These are phyloP conservation scores for Epizoanthus ramosus DNA, from an alignment of 92 coral and sea anemone species.

Conservation along the genomic window DNA sequence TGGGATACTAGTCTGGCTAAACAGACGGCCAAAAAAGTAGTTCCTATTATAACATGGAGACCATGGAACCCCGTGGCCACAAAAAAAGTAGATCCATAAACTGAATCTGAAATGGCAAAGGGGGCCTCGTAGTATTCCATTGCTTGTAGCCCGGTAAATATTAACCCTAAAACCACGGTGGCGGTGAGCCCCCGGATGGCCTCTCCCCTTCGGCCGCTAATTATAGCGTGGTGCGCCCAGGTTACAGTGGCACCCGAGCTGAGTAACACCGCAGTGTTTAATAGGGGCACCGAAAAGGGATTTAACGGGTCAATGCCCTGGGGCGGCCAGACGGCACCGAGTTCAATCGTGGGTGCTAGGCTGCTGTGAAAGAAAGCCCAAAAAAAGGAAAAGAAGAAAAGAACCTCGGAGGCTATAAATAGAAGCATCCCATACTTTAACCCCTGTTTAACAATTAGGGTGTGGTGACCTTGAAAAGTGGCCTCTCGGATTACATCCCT, in stretches of 20 bases:
- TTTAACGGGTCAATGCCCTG: constrained; percentile 76
- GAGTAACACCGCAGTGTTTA: constrained; percentile 83
- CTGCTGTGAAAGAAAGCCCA: constrained; percentile 95
- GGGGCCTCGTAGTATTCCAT: constrained; percentile 90
- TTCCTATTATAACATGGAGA: constrained; percentile 83
- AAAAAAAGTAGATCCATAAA: constrained; percentile 93
- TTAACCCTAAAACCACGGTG: constrained; percentile 72
- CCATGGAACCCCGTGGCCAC: constrained; percentile 95
- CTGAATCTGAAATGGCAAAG: constrained; percentile 81
- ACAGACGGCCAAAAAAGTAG: constrained; percentile 80
- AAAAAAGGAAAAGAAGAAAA: constrained; percentile 86
- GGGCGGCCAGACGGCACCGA: constrained; percentile 91
- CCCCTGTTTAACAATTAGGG: constrained; percentile 81
- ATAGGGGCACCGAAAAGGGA: constrained; percentile 87
- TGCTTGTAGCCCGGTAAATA: constrained; percentile 79
- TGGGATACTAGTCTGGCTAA: constrained; percentile 62
- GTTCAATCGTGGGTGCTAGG: constrained; percentile 73
- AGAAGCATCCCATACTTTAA: constrained; percentile 85
- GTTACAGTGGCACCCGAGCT: constrained; percentile 90
- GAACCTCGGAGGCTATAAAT: constrained; percentile 85
- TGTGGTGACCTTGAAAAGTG: constrained; percentile 85
- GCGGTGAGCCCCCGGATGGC: constrained; percentile 72
- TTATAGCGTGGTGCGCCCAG: constrained; percentile 87
- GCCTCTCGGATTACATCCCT: constrained; percentile 88
- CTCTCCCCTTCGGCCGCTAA: constrained; percentile 75